Base-by-base conservation (phyloP, 2,797 vertebrate species). In the Fistularia commersonii region DNA sequence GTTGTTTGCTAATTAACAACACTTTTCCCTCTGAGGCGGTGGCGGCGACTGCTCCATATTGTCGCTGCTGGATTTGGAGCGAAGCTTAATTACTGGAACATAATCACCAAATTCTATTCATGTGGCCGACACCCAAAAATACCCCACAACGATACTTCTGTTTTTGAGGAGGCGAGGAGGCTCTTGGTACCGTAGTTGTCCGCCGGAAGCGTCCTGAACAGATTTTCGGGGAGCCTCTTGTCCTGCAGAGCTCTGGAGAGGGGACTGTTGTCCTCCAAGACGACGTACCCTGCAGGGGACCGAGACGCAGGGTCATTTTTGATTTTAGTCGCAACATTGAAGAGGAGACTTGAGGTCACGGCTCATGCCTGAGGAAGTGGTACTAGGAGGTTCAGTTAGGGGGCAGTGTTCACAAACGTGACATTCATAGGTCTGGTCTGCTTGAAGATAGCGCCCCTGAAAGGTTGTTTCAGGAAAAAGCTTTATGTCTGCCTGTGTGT, bases 201-300 rank as follows among this genome's bases (percentile, higher is more conserved):
- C 43, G 88, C 76, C 10, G 84, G 82, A 9, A 91, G 67, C 0
- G 80, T 90, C 55, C 68, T 80, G 78, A 90, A 91, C 47, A 90
- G 47, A 7, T 72, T 89, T 60, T 89, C 82, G 1, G 91, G 88
- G 14, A 91, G 81, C 32, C 76, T 70, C 63, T 90, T 92, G 33
- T 80, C 82, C 64, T 83, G 78, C 47, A 93, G 82, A 44, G 85
- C 85, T 57, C 63, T 69, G 43, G 86, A 67, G 6, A 93, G 74
- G 39, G 56, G 75, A 34, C 61, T 77, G 79, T 93, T 93, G 48
- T 91, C 90, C 76, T 93, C 92, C 79, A 93, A 65, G n/a, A 90
- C 64, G 3, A 86, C 74, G 34, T 87, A 92, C 75, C 83, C 92
- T 93, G n/a, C 12, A 65, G 32, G 33, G 68, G n/a, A 64, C 12